Percentiles rank a stretch among this genome's conserved stretches.
Evolutionary conservation across 2,888 invertebrate genomes (phyloP).

Genomic region (Apodemia hepburni): DNA sequence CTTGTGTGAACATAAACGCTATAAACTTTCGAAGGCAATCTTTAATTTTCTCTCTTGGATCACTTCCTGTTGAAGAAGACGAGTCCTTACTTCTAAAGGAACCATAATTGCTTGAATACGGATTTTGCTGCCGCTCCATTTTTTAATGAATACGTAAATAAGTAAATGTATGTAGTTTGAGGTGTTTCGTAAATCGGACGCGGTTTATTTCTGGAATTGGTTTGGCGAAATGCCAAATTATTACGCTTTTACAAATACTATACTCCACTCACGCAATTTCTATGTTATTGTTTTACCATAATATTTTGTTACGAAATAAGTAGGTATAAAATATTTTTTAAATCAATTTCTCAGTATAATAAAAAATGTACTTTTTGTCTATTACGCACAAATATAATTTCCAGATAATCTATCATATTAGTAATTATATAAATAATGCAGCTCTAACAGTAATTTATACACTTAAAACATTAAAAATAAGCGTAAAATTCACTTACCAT

Average conservation of each 20-base stretch:
- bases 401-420: no score
- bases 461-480: no score
- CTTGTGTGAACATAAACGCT: constrained; percentile 96
- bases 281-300: no score
- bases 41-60: constrained; percentile 88
- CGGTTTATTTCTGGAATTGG: constrained; percentile 58
- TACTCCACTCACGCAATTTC: background rate
- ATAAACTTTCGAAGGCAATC: constrained; percentile 92
- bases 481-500: no score
- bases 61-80: constrained; percentile 83
- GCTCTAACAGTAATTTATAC: no score
- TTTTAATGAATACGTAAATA: constrained; percentile 14
- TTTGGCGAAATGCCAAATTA: constrained; percentile 56
- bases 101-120: constrained; percentile 72
- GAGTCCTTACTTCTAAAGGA: constrained; percentile 84
- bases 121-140: constrained; percentile 61
- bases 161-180: constrained; percentile 23
- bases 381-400: no score
- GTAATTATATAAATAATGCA: no score
- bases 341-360: no score
- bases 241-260: constrained; percentile 49
- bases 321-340: no score
- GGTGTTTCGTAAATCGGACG: constrained; percentile 30
- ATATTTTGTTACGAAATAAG: no score
- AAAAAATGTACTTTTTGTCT: no score